phyloP scores from a whole-genome alignment of 2,797 vertebrate species.

The Hozukius guyotensis region DNA sequence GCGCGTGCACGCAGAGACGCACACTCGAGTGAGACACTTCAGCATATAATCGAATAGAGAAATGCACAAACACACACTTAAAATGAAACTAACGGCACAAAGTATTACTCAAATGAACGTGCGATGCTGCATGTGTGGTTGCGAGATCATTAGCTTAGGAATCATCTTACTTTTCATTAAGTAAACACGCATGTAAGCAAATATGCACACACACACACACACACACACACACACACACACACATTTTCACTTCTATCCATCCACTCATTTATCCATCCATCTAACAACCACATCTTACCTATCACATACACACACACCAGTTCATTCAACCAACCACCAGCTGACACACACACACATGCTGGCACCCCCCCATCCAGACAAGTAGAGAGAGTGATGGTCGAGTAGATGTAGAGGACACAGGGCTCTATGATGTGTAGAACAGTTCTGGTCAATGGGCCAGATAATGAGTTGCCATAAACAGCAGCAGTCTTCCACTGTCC shows the following conservation, averaged over 20 bases:
- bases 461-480: slow-evolving; percentile 86
- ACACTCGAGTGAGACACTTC: slow-evolving; percentile 41
- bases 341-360: slow-evolving; percentile 26
- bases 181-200: slow-evolving; percentile 37
- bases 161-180: slow-evolving; percentile 68
- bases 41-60: slow-evolving; percentile 48
- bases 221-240: slow-evolving; percentile 3
- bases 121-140: slow-evolving; percentile 30
- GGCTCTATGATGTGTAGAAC: slow-evolving; percentile 81
- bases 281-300: slow-evolving; percentile 29
- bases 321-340: slow-evolving; percentile 9
- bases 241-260: slow-evolving; percentile 4
- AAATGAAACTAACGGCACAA: slow-evolving; percentile 43
- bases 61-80: slow-evolving; percentile 54
- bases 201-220: background rate
- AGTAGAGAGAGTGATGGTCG: slow-evolving; percentile 70
- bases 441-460: slow-evolving; percentile 85
- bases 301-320: slow-evolving; percentile 9
- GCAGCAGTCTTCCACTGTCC: slow-evolving; percentile 80
- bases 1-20: slow-evolving; percentile 30
- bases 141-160: slow-evolving; percentile 63
- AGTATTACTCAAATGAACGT: slow-evolving; percentile 49
- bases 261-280: slow-evolving; percentile 38
- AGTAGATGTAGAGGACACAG: slow-evolving; percentile 80
- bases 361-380: slow-evolving; percentile 42